Percentiles rank a stretch among this genome's conserved stretches.
Evolutionary conservation across 1,140 invertebrate genomes (phyloP).

Genomic region (Cataglyphis hispanica): DNA sequence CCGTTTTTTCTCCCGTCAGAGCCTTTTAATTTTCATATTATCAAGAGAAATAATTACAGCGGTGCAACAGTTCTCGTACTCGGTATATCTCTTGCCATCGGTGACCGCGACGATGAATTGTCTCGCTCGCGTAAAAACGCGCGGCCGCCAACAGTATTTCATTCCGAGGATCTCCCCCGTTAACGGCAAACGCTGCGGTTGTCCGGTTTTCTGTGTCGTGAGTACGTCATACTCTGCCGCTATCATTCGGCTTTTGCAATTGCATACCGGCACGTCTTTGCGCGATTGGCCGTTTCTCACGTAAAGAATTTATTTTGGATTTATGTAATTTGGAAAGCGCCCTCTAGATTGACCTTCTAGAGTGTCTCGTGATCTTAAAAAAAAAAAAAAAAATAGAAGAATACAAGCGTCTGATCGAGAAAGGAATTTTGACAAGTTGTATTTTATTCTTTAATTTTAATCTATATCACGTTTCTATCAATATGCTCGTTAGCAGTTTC

Average conservation of each 20-base stretch:
- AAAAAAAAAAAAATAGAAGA: too few species aligned
- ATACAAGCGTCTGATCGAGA: background rate
- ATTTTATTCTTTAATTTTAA: conserved; percentile 11
- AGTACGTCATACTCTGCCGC: conserved; percentile 16
- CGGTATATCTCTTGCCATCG: conserved; percentile 5
- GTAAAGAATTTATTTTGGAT: background rate
- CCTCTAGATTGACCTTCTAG: too few species aligned
- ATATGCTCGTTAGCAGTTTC: conserved; percentile 26
- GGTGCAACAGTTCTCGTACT: background rate
- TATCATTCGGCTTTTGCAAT: conserved; percentile 15
- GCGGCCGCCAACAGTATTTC: conserved; percentile 52
- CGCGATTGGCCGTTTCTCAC: background rate
- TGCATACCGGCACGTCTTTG: background rate
- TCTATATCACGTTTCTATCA: background rate
- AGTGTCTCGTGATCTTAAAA: background rate
- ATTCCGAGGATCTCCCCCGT: conserved; percentile 31
- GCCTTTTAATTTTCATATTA: background rate
- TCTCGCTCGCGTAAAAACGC: conserved; percentile 40
- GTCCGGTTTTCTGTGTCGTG: conserved; percentile 18
- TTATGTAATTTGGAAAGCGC: background rate
- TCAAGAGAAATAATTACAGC: conserved; percentile 26
- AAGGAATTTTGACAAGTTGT: background rate
- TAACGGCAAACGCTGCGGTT: conserved; percentile 45
- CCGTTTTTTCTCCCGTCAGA: background rate
- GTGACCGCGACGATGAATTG: conserved; percentile 21